Conservation (phyloP, 2,888 invertebrate species). For the Scaptomyza polygonia region DNA sequence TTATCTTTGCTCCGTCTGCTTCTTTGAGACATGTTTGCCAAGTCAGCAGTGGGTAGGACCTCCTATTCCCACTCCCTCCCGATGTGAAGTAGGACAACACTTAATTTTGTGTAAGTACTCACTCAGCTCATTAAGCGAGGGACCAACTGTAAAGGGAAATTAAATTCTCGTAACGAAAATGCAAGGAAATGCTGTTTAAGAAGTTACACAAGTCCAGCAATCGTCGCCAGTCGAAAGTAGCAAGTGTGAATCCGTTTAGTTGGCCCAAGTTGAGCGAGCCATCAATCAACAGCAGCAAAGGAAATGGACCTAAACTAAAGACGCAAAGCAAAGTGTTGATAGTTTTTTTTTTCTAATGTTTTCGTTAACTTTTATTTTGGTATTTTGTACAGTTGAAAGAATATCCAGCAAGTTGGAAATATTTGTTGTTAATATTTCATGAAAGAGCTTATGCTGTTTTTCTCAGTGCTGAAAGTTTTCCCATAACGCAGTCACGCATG, state of each 20-base stretch:
- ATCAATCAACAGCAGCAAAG: constrained; percentile 63
- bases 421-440: too few relatives aligned
- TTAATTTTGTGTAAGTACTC: constrained; percentile 81
- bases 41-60: constrained; percentile 64
- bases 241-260: constrained; percentile 54
- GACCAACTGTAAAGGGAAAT: constrained; percentile 43
- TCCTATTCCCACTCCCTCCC: constrained; percentile 6
- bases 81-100: constrained; percentile 75
- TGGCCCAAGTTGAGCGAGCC: constrained; percentile 59
- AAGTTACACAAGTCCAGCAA: not conserved
- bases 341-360: not conserved
- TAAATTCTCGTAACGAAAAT: constrained; percentile 40
- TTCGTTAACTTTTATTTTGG: not conserved
- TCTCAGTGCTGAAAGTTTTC: not conserved
- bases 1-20: constrained; percentile 30
- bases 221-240: not conserved
- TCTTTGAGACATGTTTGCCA: constrained; percentile 67
- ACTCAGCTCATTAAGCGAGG: constrained; percentile 77
- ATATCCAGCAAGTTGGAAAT: too few relatives aligned
- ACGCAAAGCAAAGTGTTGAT: not conserved
- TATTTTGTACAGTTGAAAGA: not conserved
- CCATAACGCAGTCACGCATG: constrained; percentile 29
- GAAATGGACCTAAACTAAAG: constrained; percentile 15
- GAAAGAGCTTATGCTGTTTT: too few relatives aligned
- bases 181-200: constrained; percentile 20